Percentiles rank a stretch among this genome's conserved stretches.
Conservation (phyloP, 2,113 vertebrate genomes). For the Sclerurus mexicanus region DNA sequence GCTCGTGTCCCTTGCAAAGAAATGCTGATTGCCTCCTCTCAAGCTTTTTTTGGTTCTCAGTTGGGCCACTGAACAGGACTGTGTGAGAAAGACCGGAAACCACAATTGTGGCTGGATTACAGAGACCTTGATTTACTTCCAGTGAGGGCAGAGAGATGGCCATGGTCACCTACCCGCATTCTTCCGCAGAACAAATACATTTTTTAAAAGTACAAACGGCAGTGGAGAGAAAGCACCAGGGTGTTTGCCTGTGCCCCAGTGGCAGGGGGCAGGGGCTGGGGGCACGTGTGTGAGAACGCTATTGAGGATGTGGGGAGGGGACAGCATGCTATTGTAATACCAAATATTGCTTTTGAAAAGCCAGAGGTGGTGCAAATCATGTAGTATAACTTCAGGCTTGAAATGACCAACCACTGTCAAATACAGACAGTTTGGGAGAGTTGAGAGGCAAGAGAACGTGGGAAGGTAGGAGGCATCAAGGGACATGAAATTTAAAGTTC, state of each 20-base stretch:
- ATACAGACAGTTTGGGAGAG: neutral
- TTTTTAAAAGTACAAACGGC: neutral
- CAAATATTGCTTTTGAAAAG: neutral
- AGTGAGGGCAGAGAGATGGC: neutral
- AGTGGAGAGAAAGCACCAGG: neutral
- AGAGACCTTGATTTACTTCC: neutral
- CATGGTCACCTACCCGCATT: neutral
- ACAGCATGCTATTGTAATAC: neutral
- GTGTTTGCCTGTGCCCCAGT: rapidly evolving
- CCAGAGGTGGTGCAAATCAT: neutral
- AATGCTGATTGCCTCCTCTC: neutral
- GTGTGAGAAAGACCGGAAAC: neutral
- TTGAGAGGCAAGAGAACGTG: neutral
- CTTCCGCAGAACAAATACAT: neutral
- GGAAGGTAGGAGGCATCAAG: neutral
- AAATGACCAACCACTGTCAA: neutral
- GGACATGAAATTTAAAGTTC: neutral
- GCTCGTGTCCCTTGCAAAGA: neutral
- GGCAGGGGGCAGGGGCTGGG: neutral
- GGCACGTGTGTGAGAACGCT: neutral
- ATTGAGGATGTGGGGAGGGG: neutral
- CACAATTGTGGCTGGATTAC: neutral
- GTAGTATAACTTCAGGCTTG: neutral
- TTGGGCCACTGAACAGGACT: neutral
- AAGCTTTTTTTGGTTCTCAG: neutral